Base-by-base conservation (phyloP, 2,797 vertebrate genomes). In the Cynodonichthys magdalenae region DNA sequence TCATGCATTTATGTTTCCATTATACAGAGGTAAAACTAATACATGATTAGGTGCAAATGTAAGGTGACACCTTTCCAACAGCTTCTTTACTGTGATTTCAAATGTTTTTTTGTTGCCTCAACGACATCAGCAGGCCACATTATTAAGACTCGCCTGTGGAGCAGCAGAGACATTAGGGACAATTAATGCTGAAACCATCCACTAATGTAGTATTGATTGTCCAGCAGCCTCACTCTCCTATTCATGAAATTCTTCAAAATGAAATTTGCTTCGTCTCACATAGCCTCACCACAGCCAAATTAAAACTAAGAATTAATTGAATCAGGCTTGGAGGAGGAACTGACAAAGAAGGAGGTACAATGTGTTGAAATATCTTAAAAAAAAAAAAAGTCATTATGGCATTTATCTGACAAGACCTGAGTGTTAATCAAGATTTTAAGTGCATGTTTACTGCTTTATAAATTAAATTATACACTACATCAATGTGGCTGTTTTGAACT, bases 181-280 rank as follows among this genome's bases (percentile, higher is more conserved):
- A 77, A 71, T 84, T 78, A 84, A 81, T 74, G 75, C 53, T 27
- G 45, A 59, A 83, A 72, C 69, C 70, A 6, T 74, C 60, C 52
- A 46, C 71, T 55, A 68, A 81, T 68, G 62, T 19, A 15, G 54
- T 83, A 92, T 90, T 60, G 87, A 87, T 87, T 71, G 67, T 73
- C 75, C 72, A 17, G 6, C 57, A n/a, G 74, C 77, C 71, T 67
- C 74, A 69, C 69, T 80, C 84, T 53, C 64, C 71, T 71, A 77
- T 89, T 86, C 84, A 86, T 89, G 85, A 81, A 63, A 63, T 45
- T 54, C 66, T 77, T 90, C 83, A 87, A 87, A 85, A 82, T 82
- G 63, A 83, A 86, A 87, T 88, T 59, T 74, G 75, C 75, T 87
- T 75, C 75, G 65, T 80, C 48, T 72, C 76, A 74, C 82, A 80